Evolutionary conservation across 2,888 invertebrate genomes (phyloP).

Genomic region (Acrobasis repandana): DNA sequence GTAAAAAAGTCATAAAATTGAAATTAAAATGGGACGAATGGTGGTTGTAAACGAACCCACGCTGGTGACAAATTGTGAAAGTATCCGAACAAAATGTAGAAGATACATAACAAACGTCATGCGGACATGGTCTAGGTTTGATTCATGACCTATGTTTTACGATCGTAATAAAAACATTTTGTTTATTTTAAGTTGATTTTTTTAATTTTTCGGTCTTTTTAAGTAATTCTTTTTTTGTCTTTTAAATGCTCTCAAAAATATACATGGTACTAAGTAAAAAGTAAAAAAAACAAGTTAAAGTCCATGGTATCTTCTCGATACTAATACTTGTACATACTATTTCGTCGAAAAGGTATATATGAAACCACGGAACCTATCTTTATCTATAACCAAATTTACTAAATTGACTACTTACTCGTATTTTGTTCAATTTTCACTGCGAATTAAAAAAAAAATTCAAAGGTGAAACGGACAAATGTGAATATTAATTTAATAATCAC

Average conservation of each 20-base stretch:
- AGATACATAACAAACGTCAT: not conserved
- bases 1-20: conserved; percentile 14
- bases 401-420: too few relatives aligned
- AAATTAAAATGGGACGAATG: conserved; percentile 15
- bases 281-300: too few relatives aligned
- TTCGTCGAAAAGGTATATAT: too few relatives aligned
- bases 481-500: conserved; percentile 5
- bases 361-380: too few relatives aligned
- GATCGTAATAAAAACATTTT: not conserved
- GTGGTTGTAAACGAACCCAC: conserved; percentile 15
- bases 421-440: too few relatives aligned
- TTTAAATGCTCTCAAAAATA: too few relatives aligned
- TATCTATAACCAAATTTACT: too few relatives aligned
- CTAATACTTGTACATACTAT: too few relatives aligned
- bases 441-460: not conserved
- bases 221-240: too few relatives aligned
- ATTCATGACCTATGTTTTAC: not conserved
- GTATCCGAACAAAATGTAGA: conserved; percentile 10
- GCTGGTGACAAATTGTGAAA: conserved; percentile 12
- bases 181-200: not conserved
- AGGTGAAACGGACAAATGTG: not conserved
- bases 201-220: too few relatives aligned
- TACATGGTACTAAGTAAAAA: not conserved
- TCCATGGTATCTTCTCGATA: not conserved
- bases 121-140: not conserved